Evolutionary conservation across 2,113 vertebrate genomes (phyloP), one percentile per base, ranked within the genome.

Genomic region (Regulus satrapa): DNA sequence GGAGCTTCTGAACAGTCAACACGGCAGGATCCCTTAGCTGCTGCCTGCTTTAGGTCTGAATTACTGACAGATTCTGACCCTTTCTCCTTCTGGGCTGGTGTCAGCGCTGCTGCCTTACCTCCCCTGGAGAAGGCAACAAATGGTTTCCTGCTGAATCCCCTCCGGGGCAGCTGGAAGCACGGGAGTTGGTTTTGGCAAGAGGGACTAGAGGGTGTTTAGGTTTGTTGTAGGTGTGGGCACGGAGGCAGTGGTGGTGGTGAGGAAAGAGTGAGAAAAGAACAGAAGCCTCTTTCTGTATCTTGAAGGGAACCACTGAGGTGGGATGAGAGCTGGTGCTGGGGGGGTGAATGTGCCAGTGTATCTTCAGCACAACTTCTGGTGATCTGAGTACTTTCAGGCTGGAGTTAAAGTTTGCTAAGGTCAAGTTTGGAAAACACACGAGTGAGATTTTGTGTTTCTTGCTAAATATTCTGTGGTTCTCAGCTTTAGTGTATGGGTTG

Each of bases 161-260:
- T 85, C 28, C 14, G 41, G n/a, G 88, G 67, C n/a, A 56, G 49
- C 61, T 46, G 26, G 36, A 32, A 23, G 31, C 48, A 38, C 0
- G 0, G 55, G 55, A 31, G 20, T 8, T 67, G 15, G 23, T 55
- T 78, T 41, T 72, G 52, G 62, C 62, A 73, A 40, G 58, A 83
- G 66, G 40, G 36, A 31, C 51, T 26, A 3, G 0, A 3, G 38
- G 5, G 2, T 68, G 0, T 79, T 79, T 5, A 17, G n/a, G 10
- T 79, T 63, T 75, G 29, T 38, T 54, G 32, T 16, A 66, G 45
- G 4, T 10, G 2, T 28, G 26, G 18, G 21, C n/a, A 29, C 19
- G 59, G 40, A 31, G 43, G 36, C 40, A 51, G 40, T 9, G 21
- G 14, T 9, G 21, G 14, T 38, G 12, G 26, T 46, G 54, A 59